Evolutionary conservation across 2,888 invertebrate genomes (phyloP), one percentile per base, ranked within the genome.

Genomic region (Atherix ibis): DNA sequence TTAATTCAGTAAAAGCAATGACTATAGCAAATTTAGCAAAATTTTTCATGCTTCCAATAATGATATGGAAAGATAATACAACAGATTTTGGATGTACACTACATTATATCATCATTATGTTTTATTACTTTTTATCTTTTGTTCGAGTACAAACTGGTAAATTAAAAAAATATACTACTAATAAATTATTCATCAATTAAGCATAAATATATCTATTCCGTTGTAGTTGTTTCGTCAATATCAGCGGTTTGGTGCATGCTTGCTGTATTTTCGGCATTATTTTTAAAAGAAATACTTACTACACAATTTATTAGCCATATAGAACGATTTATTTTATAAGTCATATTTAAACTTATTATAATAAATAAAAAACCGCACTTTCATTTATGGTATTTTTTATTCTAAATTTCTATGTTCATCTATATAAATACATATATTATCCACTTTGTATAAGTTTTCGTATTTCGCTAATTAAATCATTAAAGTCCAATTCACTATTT

Each of bases 91-190:
- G 57, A 4, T 46, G 51, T 5, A 54, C 54, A 5, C 46, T 66
- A 9, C 75, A 76, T 49, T 63, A 68, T 40, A 43, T 61, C 6
- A 64, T 81, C 2, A 75, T 79, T 3, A 67, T 69, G 37, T 60
- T 67, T 1, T 81, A 81, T 48, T 72, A 71, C 34, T 62, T 71
- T 14, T 62, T 75, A 8, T 71, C 76, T 2, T 67, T 74, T 39
- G 56, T 72, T 19, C 68, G 71, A 38, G 70, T 76, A 1, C 73
- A 77, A 48, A 70, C 71, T 45, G 76, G 77, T 76, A 54, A 48
- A 27, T 24, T 16, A n/a, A n/a, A n/a, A n/a, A n/a, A n/a, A n/a
- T n/a, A n/a, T n/a, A n/a, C n/a, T n/a, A n/a, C n/a, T n/a, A n/a
- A n/a, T n/a, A n/a, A n/a, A n/a, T n/a, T n/a, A n/a, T n/a, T n/a